Evolutionary conservation across 2,797 vertebrate species (phyloP).

Genomic region (Schizopygopsis malacanthus): DNA sequence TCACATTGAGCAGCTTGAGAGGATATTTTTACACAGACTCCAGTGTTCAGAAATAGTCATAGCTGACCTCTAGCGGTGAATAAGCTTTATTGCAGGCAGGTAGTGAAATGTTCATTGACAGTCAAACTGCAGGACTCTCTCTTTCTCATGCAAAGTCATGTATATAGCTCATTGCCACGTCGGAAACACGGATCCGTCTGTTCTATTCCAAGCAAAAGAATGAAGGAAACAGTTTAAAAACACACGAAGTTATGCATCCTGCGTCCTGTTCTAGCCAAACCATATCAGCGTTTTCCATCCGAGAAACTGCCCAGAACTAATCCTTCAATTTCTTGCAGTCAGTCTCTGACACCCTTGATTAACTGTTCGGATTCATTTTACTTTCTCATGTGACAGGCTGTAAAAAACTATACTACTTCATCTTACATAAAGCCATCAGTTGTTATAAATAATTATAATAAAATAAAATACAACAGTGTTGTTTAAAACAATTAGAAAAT

Average conservation of each 20-base stretch:
- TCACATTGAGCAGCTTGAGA: slow-evolving; percentile 5
- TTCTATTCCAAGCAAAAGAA: slow-evolving; percentile 74
- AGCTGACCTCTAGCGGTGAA: slow-evolving; percentile 56
- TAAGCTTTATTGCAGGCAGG: slow-evolving; percentile 26
- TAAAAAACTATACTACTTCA: background rate
- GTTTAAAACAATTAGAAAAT: background rate
- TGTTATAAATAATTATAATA: background rate
- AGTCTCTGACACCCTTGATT: background rate
- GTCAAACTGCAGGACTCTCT: slow-evolving; percentile 1
- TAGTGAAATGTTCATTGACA: background rate
- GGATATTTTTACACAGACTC: slow-evolving; percentile 5
- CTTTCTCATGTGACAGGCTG: background rate
- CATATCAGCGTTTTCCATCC: slow-evolving; percentile 32
- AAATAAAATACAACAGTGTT: background rate
- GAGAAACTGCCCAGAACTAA: slow-evolving; percentile 20
- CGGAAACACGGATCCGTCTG: slow-evolving; percentile 55
- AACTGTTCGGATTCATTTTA: slow-evolving; percentile 17
- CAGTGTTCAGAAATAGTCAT: slow-evolving; percentile 25
- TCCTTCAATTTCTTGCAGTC: slow-evolving; percentile 30
- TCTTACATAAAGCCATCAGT: background rate
- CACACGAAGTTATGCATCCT: slow-evolving; percentile 39
- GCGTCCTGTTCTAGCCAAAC: slow-evolving; percentile 25
- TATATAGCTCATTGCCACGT: slow-evolving; percentile 59
- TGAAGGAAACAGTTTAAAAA: slow-evolving; percentile 78
- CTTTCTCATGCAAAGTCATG: slow-evolving; percentile 53